Base-by-base conservation (phyloP, 2,113 vertebrate species). In the Excalfactoria chinensis region DNA sequence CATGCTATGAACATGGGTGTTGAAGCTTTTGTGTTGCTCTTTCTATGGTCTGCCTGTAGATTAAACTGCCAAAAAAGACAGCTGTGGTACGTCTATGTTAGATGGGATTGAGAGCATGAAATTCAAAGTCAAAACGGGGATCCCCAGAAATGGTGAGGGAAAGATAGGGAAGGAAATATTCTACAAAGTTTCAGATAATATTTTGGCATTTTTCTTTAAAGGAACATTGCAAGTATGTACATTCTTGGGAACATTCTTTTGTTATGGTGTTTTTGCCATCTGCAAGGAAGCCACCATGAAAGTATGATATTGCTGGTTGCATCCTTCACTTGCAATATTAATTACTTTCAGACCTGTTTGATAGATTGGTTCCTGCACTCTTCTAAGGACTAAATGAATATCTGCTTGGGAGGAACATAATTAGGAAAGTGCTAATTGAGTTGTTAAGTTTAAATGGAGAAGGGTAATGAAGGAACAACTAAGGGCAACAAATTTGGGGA, bases 1-100 rank as follows among this genome's bases (percentile, higher is more conserved):
- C 53, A 18, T 51, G 8, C 6, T 70, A 23, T 51, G 7, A 64
- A 1, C 0, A 0, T 40, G 7, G 12, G 0, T 4, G 8, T 26
- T 51, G 62, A 74, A 77, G 20, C 9, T 32, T 74, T 77, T 63
- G 30, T 66, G n/a, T 35, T 60, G 4, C 3, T 88, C 26, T 72
- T 76, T 86, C 32, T 77, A 11, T 22, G n/a, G 73, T 77, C 30
- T 51, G 8, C 34, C n/a, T 43, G 13, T 56, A 81, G 19, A 10
- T 48, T 48, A 78, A 84, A 44, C 35, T 67, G 20, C n/a, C 41
- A 21, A 17, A 63, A 72, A 53, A 3, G 4, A 41, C 2, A 3
- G 1, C 7, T 26, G 18, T 53, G 22, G 20, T 68, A n/a, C 2
- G 15, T 32, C 2, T 59, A 3, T 41, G 17, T 22, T 64, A 10